A percentile compares a stretch with the other conserved stretches of the same genome.
Conservation (phyloP, 2,888 invertebrate genomes). For the Zhengitettix transpicula region DNA sequence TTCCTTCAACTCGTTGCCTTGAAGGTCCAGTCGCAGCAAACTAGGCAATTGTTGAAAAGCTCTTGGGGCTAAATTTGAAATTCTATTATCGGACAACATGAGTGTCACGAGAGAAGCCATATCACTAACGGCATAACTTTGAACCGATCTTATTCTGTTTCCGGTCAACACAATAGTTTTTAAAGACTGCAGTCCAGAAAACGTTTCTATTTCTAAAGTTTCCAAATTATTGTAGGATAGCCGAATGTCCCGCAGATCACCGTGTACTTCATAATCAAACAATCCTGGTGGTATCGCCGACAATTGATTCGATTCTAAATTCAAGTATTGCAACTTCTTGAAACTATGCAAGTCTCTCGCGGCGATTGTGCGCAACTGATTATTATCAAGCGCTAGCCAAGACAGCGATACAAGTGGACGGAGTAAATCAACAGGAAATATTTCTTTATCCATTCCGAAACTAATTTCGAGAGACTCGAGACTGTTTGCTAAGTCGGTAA, state of each 20-base stretch:
- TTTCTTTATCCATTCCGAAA: slow-evolving; percentile 17
- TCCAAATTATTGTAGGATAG: slow-evolving; percentile 67
- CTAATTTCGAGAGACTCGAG: slow-evolving; percentile 24
- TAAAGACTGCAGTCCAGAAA: slow-evolving; percentile 18
- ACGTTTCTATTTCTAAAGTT: slow-evolving; percentile 34
- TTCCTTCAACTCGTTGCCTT: slow-evolving; percentile 16
- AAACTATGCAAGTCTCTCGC: slow-evolving; percentile 17
- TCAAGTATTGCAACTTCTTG: slow-evolving; percentile 20
- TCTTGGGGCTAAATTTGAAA: slow-evolving; percentile 19
- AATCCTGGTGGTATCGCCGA: slow-evolving; percentile 48
- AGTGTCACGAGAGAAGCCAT: slow-evolving; percentile 23
- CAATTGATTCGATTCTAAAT: slow-evolving; percentile 26
- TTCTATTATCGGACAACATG: slow-evolving; percentile 24
- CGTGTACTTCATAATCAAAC: slow-evolving; percentile 45
- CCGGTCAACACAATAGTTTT: slow-evolving; percentile 20
- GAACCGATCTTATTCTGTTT: slow-evolving; percentile 17
- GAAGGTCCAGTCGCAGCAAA: slow-evolving; percentile 22
- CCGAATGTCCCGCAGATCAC: slow-evolving; percentile 52
- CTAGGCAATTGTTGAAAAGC: slow-evolving; percentile 22
- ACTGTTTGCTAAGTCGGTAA: slow-evolving; percentile 19
- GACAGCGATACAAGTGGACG: slow-evolving; percentile 19
- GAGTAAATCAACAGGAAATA: slow-evolving; percentile 17
- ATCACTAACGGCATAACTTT: slow-evolving; percentile 21
- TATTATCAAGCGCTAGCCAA: slow-evolving; percentile 24
- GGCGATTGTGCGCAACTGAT: slow-evolving; percentile 17